Conservation (phyloP, 1,140 invertebrate genomes). For the Aphidius gifuensis region DNA sequence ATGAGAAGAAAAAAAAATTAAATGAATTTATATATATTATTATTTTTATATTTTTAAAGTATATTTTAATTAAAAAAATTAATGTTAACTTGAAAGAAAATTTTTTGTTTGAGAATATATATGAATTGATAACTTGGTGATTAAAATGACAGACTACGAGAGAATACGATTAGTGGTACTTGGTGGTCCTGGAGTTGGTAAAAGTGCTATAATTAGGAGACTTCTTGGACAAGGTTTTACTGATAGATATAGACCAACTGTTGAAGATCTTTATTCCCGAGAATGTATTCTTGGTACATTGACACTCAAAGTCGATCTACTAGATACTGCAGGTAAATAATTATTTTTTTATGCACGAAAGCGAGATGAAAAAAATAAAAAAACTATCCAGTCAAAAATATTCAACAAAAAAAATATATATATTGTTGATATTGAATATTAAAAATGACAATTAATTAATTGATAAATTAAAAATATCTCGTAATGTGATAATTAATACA, state of each 20-base stretch:
- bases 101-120: background rate
- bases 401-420: background rate
- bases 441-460: too few species aligned
- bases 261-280: conserved; percentile 85
- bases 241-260: conserved; percentile 82
- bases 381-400: background rate
- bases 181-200: conserved; percentile 80
- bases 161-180: conserved; percentile 81
- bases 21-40: background rate
- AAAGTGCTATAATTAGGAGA: conserved; percentile 81
- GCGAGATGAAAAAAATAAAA: background rate
- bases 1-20: background rate
- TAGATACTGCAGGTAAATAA: conserved; percentile 73
- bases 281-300: conserved; percentile 78
- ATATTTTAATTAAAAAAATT: background rate
- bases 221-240: conserved; percentile 83
- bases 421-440: too few species aligned
- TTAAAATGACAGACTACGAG: conserved; percentile 68
- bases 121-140: background rate
- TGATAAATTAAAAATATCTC: too few species aligned
- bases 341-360: background rate
- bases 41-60: conserved; percentile 1
- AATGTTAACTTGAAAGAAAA: background rate
- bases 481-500: too few species aligned
- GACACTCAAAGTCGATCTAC: conserved; percentile 79